Evolutionary conservation across 2,113 vertebrate genomes (phyloP), one percentile per base, ranked within the genome.

Genomic region (Ophthalmotilapia sp.): DNA sequence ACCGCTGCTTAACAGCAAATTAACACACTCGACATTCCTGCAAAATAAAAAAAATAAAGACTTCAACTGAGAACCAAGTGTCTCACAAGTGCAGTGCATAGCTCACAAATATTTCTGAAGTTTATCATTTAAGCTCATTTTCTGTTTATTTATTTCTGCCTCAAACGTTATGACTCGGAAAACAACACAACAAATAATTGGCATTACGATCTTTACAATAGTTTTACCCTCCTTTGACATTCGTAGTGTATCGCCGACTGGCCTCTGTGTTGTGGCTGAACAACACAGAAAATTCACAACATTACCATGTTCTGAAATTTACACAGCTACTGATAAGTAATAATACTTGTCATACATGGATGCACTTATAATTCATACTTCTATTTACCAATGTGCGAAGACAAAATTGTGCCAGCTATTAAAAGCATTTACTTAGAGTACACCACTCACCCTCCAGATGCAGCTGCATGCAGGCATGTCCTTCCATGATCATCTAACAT

Each of bases 11-110:
- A 99, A 95, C 90, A 99, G 96, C 96, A 98, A 95, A 95, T 98
- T 98, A 92, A 99, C 97, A 97, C 98, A 99, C 94, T 99, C 98
- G 82, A 99, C 95, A 40, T 98, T 98, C 95, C 98, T 99, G 86
- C 17, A 90, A 17, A 55, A 80, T 33, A 47, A 81, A 86, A 31
- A 47, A 53, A 82, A n/a, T 9, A 45, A 1, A 9, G 6, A 38
- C n/a, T 80, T 38, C 9, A 29, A 40, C 12, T 55, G 21, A 31
- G 9, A 80, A 29, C 31, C 3, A 51, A 29, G 6, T 42, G 36
- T n/a, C 4, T 45, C 5, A 79, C 21, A 86, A 8, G 23, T 75
- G 42, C 14, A 47, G 14, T 9, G 3, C 5, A 7, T 5, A 56
- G 7, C 1, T 81, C 42, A 87, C 21, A 53, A 77, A 58, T 8